phyloP scores from a whole-genome alignment of 92 coral and sea anemone species.

The Palythoa heliodiscus region DNA sequence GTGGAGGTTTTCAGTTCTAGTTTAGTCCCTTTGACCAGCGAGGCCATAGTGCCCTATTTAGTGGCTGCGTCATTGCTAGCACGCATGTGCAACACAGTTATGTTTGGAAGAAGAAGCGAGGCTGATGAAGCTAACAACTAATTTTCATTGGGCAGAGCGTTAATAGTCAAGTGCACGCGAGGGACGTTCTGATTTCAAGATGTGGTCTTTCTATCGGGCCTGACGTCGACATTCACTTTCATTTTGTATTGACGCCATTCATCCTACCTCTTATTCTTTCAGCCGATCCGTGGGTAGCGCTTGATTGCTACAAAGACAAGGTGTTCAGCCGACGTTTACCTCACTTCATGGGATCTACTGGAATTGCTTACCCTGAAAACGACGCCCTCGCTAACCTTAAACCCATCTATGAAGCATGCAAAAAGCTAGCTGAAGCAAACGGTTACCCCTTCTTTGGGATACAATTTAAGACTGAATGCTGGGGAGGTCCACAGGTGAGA shows the following conservation, averaged over 20 bases:
- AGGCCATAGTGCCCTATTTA: too few relatives aligned
- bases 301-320: conserved; percentile 25
- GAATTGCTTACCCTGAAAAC: conserved; percentile 27
- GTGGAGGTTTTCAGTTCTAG: too few relatives aligned
- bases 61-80: too few relatives aligned
- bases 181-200: too few relatives aligned
- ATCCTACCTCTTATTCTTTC: not conserved
- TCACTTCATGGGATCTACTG: conserved; percentile 7
- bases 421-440: conserved; percentile 18
- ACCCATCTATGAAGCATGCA: conserved; percentile 38
- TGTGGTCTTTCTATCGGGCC: not conserved
- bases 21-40: too few relatives aligned
- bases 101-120: too few relatives aligned
- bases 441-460: conserved; percentile 45
- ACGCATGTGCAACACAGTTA: too few relatives aligned
- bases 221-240: not conserved
- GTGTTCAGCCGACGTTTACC: not conserved
- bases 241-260: not conserved
- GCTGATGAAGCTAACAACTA: too few relatives aligned
- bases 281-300: conserved; percentile 32
- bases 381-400: conserved; percentile 43
- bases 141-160: not conserved
- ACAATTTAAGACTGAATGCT: conserved; percentile 32
- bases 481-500: conserved; percentile 41
- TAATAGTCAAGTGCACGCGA: too few relatives aligned